Evolutionary conservation across 2,113 vertebrate genomes (phyloP), one percentile per base, ranked within the genome.

Genomic region (Helogale parvula): DNA sequence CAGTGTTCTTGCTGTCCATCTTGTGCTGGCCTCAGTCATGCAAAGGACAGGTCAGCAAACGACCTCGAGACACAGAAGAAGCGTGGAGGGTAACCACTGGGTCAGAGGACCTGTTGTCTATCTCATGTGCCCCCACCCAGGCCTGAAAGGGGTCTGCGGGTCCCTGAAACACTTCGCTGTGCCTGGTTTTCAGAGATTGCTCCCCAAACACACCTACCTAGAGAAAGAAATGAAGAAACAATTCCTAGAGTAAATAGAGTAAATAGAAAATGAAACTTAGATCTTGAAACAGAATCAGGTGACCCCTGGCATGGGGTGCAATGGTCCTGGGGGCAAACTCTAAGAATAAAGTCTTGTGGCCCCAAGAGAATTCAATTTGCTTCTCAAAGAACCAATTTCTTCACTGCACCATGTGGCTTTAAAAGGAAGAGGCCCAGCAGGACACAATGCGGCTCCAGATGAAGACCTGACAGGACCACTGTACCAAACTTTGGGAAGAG

Each of bases 151-250:
- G 88, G n/a, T 84, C 87, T 60, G 72, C 88, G 97, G 96, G 47
- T 79, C 3, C 6, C 83, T 83, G 79, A 98, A 96, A 96, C 27
- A 71, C 89, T 93, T 71, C 93, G 80, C 54, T 60, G 79, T 82
- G 86, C 97, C 88, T 96, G 96, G 98, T 96, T 97, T 93, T 96
- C 60, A 92, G 96, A 50, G 38, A 92, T 81, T 33, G 65, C 17
- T 41, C 63, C 15, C 63, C 11, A 41, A 88, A 71, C 45, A 81
- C 52, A 63, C 52, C 38, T 92, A 83, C 47, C 38, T 84, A 72
- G 23, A 77, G 90, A 93, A 97, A 54, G 38, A 7, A 79, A 92
- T 94, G 88, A 98, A 98, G 96, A 97, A 96, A 96, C 76, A 31
- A 77, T 85, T 91, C 17, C n/a, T 90, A 29, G 74, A 80, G 57